A percentile compares a stretch with the other conserved stretches of the same genome.
phyloP scores from a whole-genome alignment of 2,113 vertebrate species.

The Ivindomyrus marchei region DNA sequence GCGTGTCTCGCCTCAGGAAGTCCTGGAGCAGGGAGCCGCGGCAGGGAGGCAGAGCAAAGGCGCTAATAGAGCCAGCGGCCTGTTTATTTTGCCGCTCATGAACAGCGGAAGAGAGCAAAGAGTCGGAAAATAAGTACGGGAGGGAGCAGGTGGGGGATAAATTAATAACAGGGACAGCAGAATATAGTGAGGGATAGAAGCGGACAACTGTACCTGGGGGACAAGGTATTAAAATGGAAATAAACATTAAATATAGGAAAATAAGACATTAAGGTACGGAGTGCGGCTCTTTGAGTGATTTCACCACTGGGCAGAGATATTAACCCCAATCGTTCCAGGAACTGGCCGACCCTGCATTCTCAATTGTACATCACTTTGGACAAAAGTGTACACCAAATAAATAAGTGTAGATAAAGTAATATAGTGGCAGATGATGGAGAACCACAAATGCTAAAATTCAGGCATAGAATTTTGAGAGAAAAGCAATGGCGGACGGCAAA shows the following conservation, averaged over 20 bases:
- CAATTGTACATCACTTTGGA: not conserved
- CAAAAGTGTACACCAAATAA: not conserved
- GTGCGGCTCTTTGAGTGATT: not conserved
- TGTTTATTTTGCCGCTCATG: not conserved
- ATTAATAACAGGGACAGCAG: not conserved
- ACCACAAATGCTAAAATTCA: not conserved
- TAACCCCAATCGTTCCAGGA: not conserved
- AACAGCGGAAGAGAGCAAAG: not conserved
- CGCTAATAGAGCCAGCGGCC: not conserved
- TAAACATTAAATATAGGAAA: not conserved
- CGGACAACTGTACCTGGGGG: not conserved
- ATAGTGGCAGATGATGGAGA: not conserved
- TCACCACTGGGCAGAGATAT: not conserved
- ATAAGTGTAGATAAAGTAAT: not conserved
- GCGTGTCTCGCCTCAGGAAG: not conserved
- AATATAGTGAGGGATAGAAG: not conserved
- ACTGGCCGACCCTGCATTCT: not conserved
- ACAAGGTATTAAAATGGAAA: not conserved
- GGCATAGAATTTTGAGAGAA: not conserved
- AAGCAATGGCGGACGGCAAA: not conserved
- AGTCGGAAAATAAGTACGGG: not conserved
- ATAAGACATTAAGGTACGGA: not conserved
- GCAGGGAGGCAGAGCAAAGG: not conserved
- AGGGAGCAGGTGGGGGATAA: not conserved
- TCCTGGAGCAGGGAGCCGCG: not conserved